Evolutionary conservation across 2,113 vertebrate species (phyloP).

Genomic region (Alosa alosa): DNA sequence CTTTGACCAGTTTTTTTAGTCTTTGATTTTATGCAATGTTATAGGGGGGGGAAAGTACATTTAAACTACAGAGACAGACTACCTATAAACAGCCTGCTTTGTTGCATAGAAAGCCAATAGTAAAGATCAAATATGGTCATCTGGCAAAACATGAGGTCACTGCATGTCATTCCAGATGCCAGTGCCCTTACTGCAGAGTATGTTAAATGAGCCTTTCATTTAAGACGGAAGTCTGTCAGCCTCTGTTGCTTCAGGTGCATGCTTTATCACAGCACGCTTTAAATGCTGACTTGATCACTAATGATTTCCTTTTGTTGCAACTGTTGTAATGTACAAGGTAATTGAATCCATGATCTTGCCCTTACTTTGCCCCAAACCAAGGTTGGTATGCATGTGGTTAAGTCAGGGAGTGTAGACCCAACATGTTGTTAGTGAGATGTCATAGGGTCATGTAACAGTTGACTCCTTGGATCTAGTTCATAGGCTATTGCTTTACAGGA

Average conservation of each 20-base stretch:
- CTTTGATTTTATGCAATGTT: background rate
- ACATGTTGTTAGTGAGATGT: background rate
- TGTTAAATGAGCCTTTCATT: background rate
- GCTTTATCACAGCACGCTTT: background rate
- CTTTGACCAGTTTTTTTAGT: background rate
- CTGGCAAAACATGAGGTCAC: background rate
- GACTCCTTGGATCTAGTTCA: background rate
- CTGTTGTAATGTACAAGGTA: background rate
- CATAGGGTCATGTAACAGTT: background rate
- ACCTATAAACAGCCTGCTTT: background rate
- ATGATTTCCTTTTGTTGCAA: background rate
- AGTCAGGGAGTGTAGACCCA: background rate
- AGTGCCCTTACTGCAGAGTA: background rate
- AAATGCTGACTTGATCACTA: background rate
- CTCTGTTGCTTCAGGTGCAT: background rate
- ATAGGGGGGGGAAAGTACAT: background rate
- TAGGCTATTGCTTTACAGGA: background rate
- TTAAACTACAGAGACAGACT: background rate
- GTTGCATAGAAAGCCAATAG: background rate
- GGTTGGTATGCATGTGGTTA: background rate
- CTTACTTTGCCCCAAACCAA: background rate
- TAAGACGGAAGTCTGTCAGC: background rate
- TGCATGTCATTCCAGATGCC: background rate
- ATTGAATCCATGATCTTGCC: background rate
- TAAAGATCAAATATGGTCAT: background rate